Conservation (phyloP, 2,113 vertebrate species). For the Sakesphorus luctuosus region DNA sequence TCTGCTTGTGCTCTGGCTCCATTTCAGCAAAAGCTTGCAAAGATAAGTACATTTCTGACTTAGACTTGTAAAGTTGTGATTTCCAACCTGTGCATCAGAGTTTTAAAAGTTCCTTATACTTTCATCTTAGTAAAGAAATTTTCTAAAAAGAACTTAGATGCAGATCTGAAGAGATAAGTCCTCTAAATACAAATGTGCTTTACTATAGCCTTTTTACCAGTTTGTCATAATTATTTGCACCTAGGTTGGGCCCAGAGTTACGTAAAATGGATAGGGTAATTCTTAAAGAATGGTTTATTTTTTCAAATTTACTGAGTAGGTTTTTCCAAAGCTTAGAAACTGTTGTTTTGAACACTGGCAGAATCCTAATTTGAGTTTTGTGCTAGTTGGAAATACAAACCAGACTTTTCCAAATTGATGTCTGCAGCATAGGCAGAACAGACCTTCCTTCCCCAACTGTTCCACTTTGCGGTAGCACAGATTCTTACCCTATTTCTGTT, state of each 20-base stretch:
- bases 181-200: not conserved
- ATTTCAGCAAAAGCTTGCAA: not conserved
- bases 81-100: not conserved
- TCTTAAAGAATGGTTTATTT: not conserved
- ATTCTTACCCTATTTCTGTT: not conserved
- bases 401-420: not conserved
- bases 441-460: not conserved
- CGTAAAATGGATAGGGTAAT: not conserved
- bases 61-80: not conserved
- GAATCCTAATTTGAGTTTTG: not conserved
- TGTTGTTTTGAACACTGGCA: not conserved
- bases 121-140: not conserved
- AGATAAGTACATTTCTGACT: not conserved
- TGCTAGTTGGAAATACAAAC: not conserved
- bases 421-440: not conserved
- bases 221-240: not conserved
- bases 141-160: not conserved
- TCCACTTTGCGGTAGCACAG: not conserved
- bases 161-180: not conserved
- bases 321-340: not conserved
- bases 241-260: not conserved
- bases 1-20: not conserved
- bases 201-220: not conserved
- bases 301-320: not conserved
- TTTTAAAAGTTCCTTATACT: not conserved